Percentiles rank a stretch among this genome's conserved stretches.
Conservation (phyloP, 2,797 vertebrate species). For the Limnodromus scolopaceus region DNA sequence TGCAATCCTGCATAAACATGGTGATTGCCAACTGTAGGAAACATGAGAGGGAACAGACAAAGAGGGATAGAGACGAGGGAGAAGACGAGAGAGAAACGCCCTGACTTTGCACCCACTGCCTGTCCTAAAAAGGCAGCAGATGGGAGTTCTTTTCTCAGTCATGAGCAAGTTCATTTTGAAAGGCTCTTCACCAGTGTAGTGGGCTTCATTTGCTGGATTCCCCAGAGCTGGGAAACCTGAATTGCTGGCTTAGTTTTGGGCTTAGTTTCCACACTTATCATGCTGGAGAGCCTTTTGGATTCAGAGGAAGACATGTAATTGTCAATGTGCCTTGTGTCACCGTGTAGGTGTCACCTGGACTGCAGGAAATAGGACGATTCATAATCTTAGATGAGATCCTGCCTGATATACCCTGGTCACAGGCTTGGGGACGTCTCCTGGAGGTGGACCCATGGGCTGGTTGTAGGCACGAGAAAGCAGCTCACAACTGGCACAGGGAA, state of each 20-base stretch:
- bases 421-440: background rate
- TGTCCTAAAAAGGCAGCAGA: background rate
- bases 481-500: background rate
- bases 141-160: rapidly evolving
- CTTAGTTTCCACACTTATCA: background rate
- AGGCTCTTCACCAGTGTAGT: background rate
- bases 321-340: background rate
- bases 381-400: background rate
- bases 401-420: background rate
- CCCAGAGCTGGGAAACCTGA: background rate
- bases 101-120: background rate
- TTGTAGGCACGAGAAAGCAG: background rate
- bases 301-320: background rate
- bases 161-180: background rate
- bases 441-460: background rate
- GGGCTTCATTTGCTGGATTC: background rate
- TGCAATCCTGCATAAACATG: background rate
- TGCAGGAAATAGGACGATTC: background rate
- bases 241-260: background rate
- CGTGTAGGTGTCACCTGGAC: rapidly evolving
- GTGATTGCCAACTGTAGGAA: background rate
- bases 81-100: background rate
- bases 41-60: background rate
- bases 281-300: background rate
- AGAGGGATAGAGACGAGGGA: background rate